These are phyloP conservation scores for Aldrovandia affinis DNA, from an alignment of 2,797 vertebrate genomes.

Conservation along the genomic window DNA sequence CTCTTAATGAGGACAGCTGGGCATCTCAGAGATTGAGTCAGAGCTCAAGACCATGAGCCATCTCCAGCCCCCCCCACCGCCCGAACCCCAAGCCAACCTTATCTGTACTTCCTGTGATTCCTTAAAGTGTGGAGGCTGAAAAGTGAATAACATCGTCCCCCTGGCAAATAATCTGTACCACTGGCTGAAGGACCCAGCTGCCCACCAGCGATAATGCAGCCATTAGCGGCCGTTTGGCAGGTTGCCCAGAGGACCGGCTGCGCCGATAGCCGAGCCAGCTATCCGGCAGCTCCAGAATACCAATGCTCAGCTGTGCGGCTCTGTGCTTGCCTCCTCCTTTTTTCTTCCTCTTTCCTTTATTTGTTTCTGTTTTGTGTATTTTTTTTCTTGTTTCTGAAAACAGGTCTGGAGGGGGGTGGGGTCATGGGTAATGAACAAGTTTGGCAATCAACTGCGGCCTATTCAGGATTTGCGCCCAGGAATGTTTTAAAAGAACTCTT, in stretches of 20 bases:
- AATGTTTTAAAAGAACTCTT: constrained; percentile 30
- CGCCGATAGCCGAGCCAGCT: constrained; percentile 20
- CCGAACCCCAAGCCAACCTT: not conserved
- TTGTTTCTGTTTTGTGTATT: constrained; percentile 11
- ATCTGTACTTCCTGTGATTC: not conserved
- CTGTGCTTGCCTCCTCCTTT: not conserved
- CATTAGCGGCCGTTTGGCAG: constrained; percentile 24
- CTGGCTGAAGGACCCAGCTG: not conserved
- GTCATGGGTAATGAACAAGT: not conserved
- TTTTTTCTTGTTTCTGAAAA: constrained; percentile 7
- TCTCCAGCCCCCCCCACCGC: not conserved
- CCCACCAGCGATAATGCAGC: not conserved
- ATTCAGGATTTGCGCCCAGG: constrained; percentile 33
- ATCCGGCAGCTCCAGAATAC: constrained; percentile 32
- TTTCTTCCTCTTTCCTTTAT: not conserved
- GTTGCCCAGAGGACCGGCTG: constrained; percentile 17
- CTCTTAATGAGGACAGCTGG: not conserved
- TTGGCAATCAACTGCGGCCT: constrained; percentile 35
- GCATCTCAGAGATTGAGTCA: not conserved
- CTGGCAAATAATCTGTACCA: not conserved
- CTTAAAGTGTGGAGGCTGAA: not conserved
- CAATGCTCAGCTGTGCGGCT: constrained; percentile 52
- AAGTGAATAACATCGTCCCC: not conserved
- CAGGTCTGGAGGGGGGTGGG: not conserved
- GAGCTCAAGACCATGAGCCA: not conserved